These are phyloP conservation scores for Tanypteryx hageni DNA, from an alignment of 2,888 invertebrate species.

Conservation along the genomic window DNA sequence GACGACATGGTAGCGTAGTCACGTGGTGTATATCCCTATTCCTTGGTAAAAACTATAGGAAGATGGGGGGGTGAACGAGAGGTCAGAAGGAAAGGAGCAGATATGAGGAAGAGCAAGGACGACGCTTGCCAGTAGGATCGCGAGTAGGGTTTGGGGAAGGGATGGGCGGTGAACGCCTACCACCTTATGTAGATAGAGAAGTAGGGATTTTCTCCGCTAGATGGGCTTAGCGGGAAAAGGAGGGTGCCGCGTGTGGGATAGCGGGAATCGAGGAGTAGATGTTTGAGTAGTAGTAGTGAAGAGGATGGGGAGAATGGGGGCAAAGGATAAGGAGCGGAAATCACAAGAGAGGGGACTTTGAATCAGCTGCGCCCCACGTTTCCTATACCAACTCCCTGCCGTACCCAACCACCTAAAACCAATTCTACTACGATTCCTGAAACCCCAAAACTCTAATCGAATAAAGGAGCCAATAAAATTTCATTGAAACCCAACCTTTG, in stretches of 20 bases:
- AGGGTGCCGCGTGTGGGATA: neutral
- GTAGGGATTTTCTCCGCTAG: neutral
- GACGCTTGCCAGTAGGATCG: neutral
- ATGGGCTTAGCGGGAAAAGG: neutral
- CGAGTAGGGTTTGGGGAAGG: neutral
- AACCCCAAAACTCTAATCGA: conserved; percentile 15
- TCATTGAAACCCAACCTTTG: neutral
- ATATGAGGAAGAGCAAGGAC: neutral
- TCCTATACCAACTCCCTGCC: neutral
- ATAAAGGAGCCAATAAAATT: neutral
- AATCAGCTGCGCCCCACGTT: conserved; percentile 5
- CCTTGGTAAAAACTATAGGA: no score
- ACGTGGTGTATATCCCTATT: neutral
- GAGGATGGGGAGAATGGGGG: neutral
- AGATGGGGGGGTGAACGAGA: neutral
- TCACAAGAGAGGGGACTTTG: neutral
- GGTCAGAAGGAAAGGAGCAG: neutral
- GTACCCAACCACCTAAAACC: neutral
- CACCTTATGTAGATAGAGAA: neutral
- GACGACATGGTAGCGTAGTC: neutral
- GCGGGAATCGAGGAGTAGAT: neutral
- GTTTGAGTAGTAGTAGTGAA: neutral
- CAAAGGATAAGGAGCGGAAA: neutral
- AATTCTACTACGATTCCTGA: neutral
- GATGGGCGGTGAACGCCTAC: no score